A percentile compares a stretch with the other conserved stretches of the same genome.
Evolutionary conservation across 2,797 vertebrate species (phyloP).

Genomic region (Ptychobarbus kaznakovi): DNA sequence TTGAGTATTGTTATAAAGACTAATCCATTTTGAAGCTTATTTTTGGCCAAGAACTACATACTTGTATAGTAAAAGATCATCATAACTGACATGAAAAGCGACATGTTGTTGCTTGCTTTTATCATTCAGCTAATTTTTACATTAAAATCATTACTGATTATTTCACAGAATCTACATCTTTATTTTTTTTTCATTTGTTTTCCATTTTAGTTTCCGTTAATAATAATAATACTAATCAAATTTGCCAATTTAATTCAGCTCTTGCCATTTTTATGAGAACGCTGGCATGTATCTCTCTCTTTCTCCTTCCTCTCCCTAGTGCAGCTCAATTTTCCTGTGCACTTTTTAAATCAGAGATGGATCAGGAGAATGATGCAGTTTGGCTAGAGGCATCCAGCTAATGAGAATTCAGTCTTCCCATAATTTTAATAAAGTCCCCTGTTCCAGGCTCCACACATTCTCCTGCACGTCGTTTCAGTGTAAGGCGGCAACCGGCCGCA

Average conservation of each 20-base stretch:
- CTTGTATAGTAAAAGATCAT: not conserved
- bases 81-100: not conserved
- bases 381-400: conserved; percentile 7
- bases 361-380: conserved; percentile 17
- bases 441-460: not conserved
- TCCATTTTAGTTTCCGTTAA: not conserved
- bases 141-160: not conserved
- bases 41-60: not conserved
- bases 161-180: not conserved
- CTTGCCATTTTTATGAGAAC: not conserved
- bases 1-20: not conserved
- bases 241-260: not conserved
- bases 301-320: not conserved
- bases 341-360: not conserved
- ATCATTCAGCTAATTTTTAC: not conserved
- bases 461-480: not conserved
- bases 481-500: not conserved
- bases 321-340: not conserved
- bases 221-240: not conserved
- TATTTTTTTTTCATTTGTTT: not conserved
- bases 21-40: not conserved
- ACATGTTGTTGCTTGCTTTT: conserved; percentile 4
- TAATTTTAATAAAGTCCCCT: conserved; percentile 30
- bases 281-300: not conserved
- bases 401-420: conserved; percentile 17